Percentiles rank a stretch among this genome's conserved stretches.
These are phyloP conservation scores for Sanderia malayensis DNA, from an alignment of 30 jellyfish, hydroid and myxozoan genomes.

Conservation along the genomic window DNA sequence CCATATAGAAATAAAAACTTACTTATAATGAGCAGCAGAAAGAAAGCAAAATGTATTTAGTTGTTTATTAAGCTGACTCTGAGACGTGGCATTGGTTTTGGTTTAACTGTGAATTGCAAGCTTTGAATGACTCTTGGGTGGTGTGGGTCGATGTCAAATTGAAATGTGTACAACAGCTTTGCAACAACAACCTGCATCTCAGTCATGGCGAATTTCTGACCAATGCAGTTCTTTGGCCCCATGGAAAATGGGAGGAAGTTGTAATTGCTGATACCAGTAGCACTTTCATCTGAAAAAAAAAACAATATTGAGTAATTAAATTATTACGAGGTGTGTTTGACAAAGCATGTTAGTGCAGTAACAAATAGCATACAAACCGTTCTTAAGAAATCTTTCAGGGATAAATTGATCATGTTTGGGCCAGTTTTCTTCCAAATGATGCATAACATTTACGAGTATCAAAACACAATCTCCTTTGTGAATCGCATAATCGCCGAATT, in stretches of 20 bases:
- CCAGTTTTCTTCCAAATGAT: constrained; percentile 56
- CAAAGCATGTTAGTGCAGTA: too few species aligned
- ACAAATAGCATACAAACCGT: too few species aligned
- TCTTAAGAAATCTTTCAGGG: constrained; percentile 54
- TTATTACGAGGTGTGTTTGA: too few species aligned
- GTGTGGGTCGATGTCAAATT: constrained; percentile 42
- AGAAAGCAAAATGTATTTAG: too few species aligned
- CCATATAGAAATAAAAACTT: too few species aligned
- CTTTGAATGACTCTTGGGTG: constrained; percentile 29
- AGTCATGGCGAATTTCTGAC: constrained; percentile 56
- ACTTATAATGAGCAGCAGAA: too few species aligned
- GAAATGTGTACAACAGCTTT: constrained; percentile 35
- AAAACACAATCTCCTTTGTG: constrained; percentile 47
- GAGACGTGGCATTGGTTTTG: constrained; percentile 42
- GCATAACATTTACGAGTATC: constrained; percentile 33
- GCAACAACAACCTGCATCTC: constrained; percentile 60
- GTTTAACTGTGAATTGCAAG: constrained; percentile 31
- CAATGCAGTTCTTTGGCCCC: constrained; percentile 77
- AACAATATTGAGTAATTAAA: too few species aligned
- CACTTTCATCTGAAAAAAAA: constrained; percentile 7
- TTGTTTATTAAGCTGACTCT: constrained; percentile 17
- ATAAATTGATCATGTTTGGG: constrained; percentile 28
- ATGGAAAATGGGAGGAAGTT: constrained; percentile 63
- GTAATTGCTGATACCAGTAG: constrained; percentile 33
- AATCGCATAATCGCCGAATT: constrained; percentile 47